Evolutionary conservation across 2,888 invertebrate species (phyloP), one percentile per base, ranked within the genome.

Genomic region (Volucella inflata): DNA sequence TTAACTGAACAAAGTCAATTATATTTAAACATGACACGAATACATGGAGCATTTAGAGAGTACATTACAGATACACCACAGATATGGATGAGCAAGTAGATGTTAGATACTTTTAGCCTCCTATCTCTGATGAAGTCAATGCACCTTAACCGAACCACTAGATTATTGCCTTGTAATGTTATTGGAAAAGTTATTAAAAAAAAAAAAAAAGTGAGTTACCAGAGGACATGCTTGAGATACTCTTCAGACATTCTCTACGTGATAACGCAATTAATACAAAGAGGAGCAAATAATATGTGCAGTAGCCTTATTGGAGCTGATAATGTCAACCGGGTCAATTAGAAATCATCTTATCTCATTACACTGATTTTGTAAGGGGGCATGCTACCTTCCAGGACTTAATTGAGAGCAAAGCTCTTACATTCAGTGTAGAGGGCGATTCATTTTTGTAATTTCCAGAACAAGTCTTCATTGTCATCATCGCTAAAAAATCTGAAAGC

Each of bases 1-100:
- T 88, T 88, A 88, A 87, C 87, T 88, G 82, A 87, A 87, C 87
- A 87, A 88, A 88, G 88, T 88, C 88, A 88, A 88, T 88, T 88
- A 88, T 87, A 85, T 85, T 87, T 87, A 87, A 77, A 88, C 88
- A 87, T 81, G 87, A 87, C 87, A 81, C 84, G 82, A 82, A 87
- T 84, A 84, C 76, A 85, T 71, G 57, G 46, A 81, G 68, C 76
- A 72, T 87, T 84, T 81, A 72, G 78, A 67, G 62, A 65, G 65
- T 79, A 76, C 78, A 57, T 59, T 59, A 67, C 55, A 30, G 3
- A 38, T 10, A 14, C 36, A 53, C 40, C 21, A 44, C 12, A 12
- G 38, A 6, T 21, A 57, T 40, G 10, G 48, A 42, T 21, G 14
- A 30, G 62, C 17, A 17, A 36, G 10, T 6, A 16, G 21, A 9